phyloP scores from a whole-genome alignment of 2,888 invertebrate species.

The Dermolepida albohirtum region DNA sequence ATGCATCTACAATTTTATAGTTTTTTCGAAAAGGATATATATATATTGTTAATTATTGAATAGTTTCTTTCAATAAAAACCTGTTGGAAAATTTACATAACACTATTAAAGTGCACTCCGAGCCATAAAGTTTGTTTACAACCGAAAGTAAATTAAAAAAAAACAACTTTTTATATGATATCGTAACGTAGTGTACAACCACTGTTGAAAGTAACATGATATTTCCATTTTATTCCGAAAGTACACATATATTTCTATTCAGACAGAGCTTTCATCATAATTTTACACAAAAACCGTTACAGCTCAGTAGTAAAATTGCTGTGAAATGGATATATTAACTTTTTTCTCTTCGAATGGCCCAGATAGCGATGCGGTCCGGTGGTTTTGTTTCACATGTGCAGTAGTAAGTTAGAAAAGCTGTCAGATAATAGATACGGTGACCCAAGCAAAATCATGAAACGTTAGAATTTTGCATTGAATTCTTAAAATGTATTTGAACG shows the following conservation, averaged over 20 bases:
- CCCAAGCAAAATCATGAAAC: conserved; percentile 25
- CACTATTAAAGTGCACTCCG: no score
- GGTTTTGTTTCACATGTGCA: conserved; percentile 37
- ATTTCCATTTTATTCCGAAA: neutral
- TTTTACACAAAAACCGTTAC: conserved; percentile 20
- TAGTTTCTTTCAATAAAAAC: no score
- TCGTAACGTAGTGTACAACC: no score
- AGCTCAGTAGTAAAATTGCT: conserved; percentile 25
- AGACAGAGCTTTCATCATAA: conserved; percentile 8
- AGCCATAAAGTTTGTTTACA: no score
- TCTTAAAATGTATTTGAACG: no score
- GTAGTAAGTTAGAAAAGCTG: conserved; percentile 15
- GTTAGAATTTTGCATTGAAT: no score
- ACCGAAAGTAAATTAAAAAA: no score
- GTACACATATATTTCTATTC: neutral
- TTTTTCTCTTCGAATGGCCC: conserved; percentile 17
- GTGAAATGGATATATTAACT: conserved; percentile 29
- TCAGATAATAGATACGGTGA: conserved; percentile 38
- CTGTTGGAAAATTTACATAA: no score
- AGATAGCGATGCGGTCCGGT: conserved; percentile 26
- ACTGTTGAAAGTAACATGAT: neutral
- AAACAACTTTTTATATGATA: no score
- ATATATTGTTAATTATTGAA: no score
- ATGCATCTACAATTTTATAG: no score
- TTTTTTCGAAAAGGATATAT: no score